Conservation (phyloP, 37 sponge, comb jelly and placozoan species). For the Cladorhizidae sp. region DNA sequence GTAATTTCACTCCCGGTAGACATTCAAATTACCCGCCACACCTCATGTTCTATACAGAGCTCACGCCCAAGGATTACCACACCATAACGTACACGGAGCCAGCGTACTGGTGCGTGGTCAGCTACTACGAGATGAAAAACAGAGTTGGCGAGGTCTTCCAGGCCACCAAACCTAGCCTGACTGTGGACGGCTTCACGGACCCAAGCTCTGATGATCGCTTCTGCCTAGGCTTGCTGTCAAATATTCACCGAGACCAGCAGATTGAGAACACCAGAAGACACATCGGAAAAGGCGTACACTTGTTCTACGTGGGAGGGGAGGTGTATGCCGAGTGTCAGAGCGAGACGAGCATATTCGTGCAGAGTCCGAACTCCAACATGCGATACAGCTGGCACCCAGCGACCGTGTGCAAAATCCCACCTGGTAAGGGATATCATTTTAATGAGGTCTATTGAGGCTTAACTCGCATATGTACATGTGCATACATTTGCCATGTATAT, state of each 20-base stretch:
- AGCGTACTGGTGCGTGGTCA: constrained; percentile 92
- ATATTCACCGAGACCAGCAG: constrained; percentile 82
- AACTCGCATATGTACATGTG: no score
- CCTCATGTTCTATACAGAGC: neutral
- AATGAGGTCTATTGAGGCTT: no score
- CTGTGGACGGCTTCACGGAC: constrained; percentile 95
- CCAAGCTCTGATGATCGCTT: constrained; percentile 88
- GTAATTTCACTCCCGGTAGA: no score
- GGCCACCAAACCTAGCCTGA: constrained; percentile 68
- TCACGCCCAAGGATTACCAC: constrained; percentile 25
- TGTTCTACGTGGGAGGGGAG: constrained; percentile 85
- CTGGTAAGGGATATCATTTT: constrained; percentile 20
- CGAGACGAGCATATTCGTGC: constrained; percentile 82
- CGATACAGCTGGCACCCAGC: constrained; percentile 91
- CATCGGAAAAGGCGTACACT: constrained; percentile 85
- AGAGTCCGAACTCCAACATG: constrained; percentile 85
- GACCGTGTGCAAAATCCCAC: constrained; percentile 91
- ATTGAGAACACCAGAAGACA: constrained; percentile 81
- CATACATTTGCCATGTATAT: no score
- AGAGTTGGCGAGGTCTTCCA: constrained; percentile 92
- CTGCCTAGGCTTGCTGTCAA: constrained; percentile 96
- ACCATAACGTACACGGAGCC: constrained; percentile 79
- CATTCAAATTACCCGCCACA: no score
- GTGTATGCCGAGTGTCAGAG: constrained; percentile 84
- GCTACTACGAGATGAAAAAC: constrained; percentile 95